Evolutionary conservation across 2,888 invertebrate species (phyloP).

Genomic region (Drosophila nigritarsus): DNA sequence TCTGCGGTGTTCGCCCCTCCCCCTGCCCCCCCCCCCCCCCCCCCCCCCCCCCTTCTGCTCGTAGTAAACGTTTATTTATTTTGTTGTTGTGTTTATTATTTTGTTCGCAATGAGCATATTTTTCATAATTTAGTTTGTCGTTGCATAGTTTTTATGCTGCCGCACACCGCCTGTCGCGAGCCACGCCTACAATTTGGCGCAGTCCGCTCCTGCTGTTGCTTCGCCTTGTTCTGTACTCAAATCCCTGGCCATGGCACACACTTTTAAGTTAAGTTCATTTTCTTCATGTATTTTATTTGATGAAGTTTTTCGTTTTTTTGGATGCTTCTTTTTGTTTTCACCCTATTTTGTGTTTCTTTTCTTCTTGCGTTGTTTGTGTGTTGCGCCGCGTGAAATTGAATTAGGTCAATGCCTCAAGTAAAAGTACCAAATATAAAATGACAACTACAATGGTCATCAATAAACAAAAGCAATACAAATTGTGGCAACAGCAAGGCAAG

Average conservation of each 20-base stretch:
- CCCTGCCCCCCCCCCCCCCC: not conserved
- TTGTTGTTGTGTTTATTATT: conserved; percentile 1
- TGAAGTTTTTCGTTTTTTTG: not conserved
- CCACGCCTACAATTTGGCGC: conserved; percentile 17
- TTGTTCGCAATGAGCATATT: conserved; percentile 56
- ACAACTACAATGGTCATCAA: conserved; percentile 37
- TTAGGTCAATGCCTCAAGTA: conserved; percentile 74
- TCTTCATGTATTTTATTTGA: conserved; percentile 33
- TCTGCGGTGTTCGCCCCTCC: not conserved
- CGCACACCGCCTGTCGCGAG: conserved; percentile 1
- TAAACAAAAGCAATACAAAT: conserved; percentile 12
- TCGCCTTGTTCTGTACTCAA: not conserved
- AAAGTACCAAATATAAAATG: conserved; percentile 69
- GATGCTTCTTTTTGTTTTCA: conserved; percentile 9
- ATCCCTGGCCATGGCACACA: conserved; percentile 28
- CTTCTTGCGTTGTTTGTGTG: conserved; percentile 45
- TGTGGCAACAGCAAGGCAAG: conserved; percentile 10
- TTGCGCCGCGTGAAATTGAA: conserved; percentile 75
- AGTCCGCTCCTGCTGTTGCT: not conserved
- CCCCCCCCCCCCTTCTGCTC: not conserved
- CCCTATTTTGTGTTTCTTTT: conserved; percentile 7
- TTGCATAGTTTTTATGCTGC: conserved; percentile 35
- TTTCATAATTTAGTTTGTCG: conserved; percentile 73
- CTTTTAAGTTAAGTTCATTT: conserved; percentile 73
- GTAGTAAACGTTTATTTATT: conserved; percentile 32